Evolutionary conservation across 2,888 invertebrate genomes (phyloP), one percentile per base, ranked within the genome.

Genomic region (Platycheirus rosarum): DNA sequence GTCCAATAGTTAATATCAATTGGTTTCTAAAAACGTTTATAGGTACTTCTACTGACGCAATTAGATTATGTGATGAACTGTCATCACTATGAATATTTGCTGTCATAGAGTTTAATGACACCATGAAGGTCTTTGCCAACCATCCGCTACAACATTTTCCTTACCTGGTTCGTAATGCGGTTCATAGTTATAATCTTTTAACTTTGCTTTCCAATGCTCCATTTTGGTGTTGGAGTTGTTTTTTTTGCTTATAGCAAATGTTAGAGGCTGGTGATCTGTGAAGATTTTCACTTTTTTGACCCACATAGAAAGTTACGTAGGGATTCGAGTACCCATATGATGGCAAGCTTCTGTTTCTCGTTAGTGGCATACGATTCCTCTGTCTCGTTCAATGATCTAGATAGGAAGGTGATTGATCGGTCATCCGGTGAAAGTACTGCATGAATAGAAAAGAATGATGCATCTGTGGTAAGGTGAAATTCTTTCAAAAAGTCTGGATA

Each of bases 31-130:
- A 23, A 2, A 23, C 23, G 6, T 23, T 23, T 4, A 23, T 23
- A 23, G 23, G 2, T 2, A 23, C 6, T 23, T 23, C 23, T 23
- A 23, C 23, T 23, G 23, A 2, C 2, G 23, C 3, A 23, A 23
- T 84, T 86, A n/a, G n/a, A n/a, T n/a, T n/a, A n/a, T n/a, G n/a
- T n/a, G n/a, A 66, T 3, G 69, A 82, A 14, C 80, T 85, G 11
- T 79, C 76, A 6, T 71, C 66, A 13, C 85, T 85, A 32, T 62
- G 35, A 0, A 23, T 23, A 23, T 6, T 23, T 23, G 23, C 23
- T 23, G 23, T 23, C 23, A 23, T 23, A 6, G 23, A 23, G 23
- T 23, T 23, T 23, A 23, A n/a, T n/a, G n/a, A 23, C 3, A 4
- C 6, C 23, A 6, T 23, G 40, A 29, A 8, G 74, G 35, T 51